Percentiles rank a stretch among this genome's conserved stretches.
These are phyloP conservation scores for Meda fulgida DNA, from an alignment of 2,797 vertebrate species.

Conservation along the genomic window DNA sequence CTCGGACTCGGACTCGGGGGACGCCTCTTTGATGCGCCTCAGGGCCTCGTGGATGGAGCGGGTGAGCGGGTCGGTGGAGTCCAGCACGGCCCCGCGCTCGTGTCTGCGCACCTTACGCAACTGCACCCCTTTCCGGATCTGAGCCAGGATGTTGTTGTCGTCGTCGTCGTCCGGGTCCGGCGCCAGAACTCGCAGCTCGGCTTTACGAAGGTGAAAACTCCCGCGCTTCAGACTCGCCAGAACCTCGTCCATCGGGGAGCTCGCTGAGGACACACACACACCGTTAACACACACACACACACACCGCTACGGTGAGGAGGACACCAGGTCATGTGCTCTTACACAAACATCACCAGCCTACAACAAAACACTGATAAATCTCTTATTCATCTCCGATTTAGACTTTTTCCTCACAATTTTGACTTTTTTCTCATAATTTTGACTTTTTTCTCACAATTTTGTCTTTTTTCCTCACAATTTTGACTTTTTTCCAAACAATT, in stretches of 20 bases:
- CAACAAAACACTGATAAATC: too few species aligned
- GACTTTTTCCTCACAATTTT: too few species aligned
- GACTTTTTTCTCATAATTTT: too few species aligned
- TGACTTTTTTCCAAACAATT: too few species aligned
- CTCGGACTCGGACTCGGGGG: constrained; percentile 95
- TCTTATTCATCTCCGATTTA: too few species aligned
- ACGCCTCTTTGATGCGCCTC: constrained; percentile 95
- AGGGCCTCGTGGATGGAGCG: constrained; percentile 98
- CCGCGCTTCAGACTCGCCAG: constrained; percentile 95
- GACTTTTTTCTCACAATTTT: too few species aligned
- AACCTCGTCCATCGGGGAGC: constrained; percentile 98
- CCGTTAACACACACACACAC: too few species aligned
- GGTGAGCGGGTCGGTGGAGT: constrained; percentile 91
- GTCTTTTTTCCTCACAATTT: too few species aligned
- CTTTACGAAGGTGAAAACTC: constrained; percentile 95
- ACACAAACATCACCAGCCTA: too few species aligned
- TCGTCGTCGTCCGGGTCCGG: constrained; percentile 94
- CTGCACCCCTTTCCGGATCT: constrained; percentile 95
- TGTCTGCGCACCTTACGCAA: constrained; percentile 91
- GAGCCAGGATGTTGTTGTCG: constrained; percentile 95
- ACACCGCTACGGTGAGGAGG: too few species aligned
- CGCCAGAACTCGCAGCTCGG: constrained; percentile 90
- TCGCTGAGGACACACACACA: constrained; percentile 84
- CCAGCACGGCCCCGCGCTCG: constrained; percentile 82
- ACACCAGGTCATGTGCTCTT: too few species aligned